Percentiles rank a stretch among this genome's conserved stretches.
phyloP scores from a whole-genome alignment of 2,888 invertebrate species.

The Drosophila greeni region DNA sequence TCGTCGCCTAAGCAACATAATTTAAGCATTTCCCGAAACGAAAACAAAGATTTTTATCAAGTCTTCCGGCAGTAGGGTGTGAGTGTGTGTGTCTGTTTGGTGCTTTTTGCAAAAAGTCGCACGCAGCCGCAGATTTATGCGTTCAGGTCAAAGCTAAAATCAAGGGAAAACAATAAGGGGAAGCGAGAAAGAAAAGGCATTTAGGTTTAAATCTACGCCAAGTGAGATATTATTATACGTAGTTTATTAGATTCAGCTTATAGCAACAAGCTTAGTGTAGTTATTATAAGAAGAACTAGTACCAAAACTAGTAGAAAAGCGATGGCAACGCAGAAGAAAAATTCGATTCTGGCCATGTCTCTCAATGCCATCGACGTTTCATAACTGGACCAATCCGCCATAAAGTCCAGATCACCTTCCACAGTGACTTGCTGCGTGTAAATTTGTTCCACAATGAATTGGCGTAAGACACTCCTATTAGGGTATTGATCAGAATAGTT shows the following conservation, averaged over 20 bases:
- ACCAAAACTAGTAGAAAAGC: no score
- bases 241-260: no score
- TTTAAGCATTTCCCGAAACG: slow-evolving; percentile 51
- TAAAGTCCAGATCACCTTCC: background rate
- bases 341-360: background rate
- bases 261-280: no score
- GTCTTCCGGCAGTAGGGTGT: slow-evolving; percentile 46
- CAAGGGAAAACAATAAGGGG: slow-evolving; percentile 13
- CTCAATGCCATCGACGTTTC: background rate
- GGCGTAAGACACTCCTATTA: accelerated
- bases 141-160: slow-evolving; percentile 26
- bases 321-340: background rate
- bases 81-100: background rate
- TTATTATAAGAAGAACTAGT: no score
- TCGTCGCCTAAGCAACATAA: slow-evolving; percentile 41
- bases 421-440: background rate
- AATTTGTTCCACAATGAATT: background rate
- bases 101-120: slow-evolving; percentile 56
- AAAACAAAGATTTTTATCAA: slow-evolving; percentile 60
- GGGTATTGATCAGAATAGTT: no score
- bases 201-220: background rate
- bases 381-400: background rate
- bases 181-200: background rate
- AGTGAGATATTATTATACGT: background rate
- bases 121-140: slow-evolving; percentile 58